Conservation (phyloP, 2,888 invertebrate genomes). For the Polyommatus icarus region DNA sequence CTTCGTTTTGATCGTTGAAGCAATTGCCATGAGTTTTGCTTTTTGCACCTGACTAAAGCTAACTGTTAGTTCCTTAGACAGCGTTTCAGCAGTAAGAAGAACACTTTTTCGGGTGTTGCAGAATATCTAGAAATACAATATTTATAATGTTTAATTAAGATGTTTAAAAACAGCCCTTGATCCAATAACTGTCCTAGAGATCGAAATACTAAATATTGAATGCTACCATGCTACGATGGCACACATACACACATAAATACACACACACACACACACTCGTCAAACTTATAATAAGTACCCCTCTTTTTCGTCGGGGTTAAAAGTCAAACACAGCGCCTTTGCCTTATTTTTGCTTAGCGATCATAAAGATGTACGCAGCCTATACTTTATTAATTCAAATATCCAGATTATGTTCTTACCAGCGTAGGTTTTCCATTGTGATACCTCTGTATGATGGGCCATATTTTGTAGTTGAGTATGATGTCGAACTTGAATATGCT, state of each 20-base stretch:
- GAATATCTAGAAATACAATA: conserved; percentile 83
- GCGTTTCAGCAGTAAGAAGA: conserved; percentile 83
- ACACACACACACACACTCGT: too few relatives aligned
- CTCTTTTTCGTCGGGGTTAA: too few relatives aligned
- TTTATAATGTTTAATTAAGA: too few relatives aligned
- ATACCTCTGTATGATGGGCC: conserved; percentile 84
- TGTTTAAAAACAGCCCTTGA: too few relatives aligned
- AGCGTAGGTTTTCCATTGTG: conserved; percentile 87
- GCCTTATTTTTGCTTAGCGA: too few relatives aligned
- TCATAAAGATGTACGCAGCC: too few relatives aligned
- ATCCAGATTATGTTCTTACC: conserved; percentile 58
- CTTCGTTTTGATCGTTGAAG: conserved; percentile 66
- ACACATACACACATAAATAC: too few relatives aligned
- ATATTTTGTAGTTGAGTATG: conserved; percentile 87
- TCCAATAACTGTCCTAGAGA: too few relatives aligned
- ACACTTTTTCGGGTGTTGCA: conserved; percentile 89
- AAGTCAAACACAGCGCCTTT: not conserved
- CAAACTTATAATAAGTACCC: too few relatives aligned
- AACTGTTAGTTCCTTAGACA: conserved; percentile 82
- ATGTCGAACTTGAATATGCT: conserved; percentile 88
- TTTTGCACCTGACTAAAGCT: conserved; percentile 76
- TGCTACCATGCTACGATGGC: too few relatives aligned
- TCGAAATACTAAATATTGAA: too few relatives aligned
- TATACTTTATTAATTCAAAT: too few relatives aligned
- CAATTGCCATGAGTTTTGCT: conserved; percentile 72